Evolutionary conservation across 2,888 invertebrate species (phyloP), one percentile per base, ranked within the genome.

Genomic region (Chalcosyrphus nemorum): DNA sequence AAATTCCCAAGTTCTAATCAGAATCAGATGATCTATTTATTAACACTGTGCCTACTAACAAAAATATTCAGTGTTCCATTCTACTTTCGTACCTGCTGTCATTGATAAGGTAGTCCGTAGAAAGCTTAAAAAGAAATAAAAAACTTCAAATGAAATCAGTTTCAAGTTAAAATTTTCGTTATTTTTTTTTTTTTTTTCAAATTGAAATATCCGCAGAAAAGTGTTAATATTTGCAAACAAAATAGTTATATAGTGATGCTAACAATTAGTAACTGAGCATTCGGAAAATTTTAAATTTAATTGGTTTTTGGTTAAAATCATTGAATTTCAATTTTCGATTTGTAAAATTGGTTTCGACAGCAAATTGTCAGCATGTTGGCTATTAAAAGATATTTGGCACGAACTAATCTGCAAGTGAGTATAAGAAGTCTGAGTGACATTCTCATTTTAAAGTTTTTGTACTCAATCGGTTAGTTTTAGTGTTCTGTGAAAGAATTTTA

Each of bases 361-460:
- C n/a, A n/a, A n/a, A n/a, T n/a, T n/a, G n/a, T n/a, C n/a, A n/a
- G n/a, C 75, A 87, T 91, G 88, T 86, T 91, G 87, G 88, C 89
- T n/a, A n/a, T n/a, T n/a, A n/a, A 76, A 89, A 87, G 88, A 88
- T n/a, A 87, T 72, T 71, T 91, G 45, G 88, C 89, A 75, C 89
- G 90, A 68, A 89, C 88, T 27, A 72, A 90, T 29, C 78, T 90
- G 86, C 90, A 90, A 89, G 91, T 91, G 86, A 89, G 86, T n/a
- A n/a, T n/a, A n/a, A n/a, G n/a, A n/a, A n/a, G n/a, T n/a, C n/a
- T n/a, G n/a, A n/a, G n/a, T n/a, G n/a, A n/a, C n/a, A n/a, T n/a
- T n/a, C n/a, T n/a, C n/a, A n/a, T n/a, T n/a, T n/a, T n/a, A n/a
- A n/a, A n/a, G n/a, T n/a, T n/a, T n/a, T n/a, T n/a, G n/a, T n/a